phyloP scores from a whole-genome alignment of 2,888 invertebrate species.

The Anarsia innoxiella region DNA sequence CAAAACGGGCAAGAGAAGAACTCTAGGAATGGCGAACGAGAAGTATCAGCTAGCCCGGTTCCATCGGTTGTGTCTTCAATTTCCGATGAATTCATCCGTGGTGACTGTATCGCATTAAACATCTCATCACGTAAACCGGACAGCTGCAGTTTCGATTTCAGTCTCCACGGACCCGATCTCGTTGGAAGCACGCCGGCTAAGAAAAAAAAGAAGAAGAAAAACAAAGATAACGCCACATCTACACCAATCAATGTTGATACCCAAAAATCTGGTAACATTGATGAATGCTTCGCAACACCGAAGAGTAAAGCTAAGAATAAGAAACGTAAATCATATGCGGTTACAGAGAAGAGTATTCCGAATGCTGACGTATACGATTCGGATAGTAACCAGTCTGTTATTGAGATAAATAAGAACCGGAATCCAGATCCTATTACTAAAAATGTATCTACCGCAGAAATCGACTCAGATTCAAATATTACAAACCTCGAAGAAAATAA shows the following conservation, averaged over 20 bases:
- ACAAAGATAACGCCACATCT: conserved; percentile 45
- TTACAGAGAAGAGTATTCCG: conserved; percentile 49
- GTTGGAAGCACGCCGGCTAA: conserved; percentile 46
- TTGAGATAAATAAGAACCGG: conserved; percentile 36
- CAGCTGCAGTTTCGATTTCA: conserved; percentile 64
- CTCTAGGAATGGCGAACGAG: conserved; percentile 30
- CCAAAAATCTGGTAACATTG: conserved; percentile 25
- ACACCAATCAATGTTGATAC: conserved; percentile 32
- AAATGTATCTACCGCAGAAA: conserved; percentile 61
- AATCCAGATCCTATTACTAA: conserved; percentile 49
- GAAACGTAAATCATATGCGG: conserved; percentile 52
- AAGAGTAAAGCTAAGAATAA: conserved; percentile 65
- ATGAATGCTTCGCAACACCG: conserved; percentile 64
- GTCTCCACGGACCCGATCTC: conserved; percentile 64
- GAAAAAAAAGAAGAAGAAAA: conserved; percentile 60
- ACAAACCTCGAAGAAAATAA: too few species aligned
- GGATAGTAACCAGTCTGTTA: conserved; percentile 67
- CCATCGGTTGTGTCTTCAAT: conserved; percentile 67
- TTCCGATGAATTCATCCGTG: conserved; percentile 67
- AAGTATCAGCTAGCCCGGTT: conserved; percentile 56
- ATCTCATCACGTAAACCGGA: conserved; percentile 55
- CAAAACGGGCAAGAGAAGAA: conserved; percentile 25
- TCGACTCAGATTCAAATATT: conserved; percentile 74
- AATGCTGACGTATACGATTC: conserved; percentile 74
- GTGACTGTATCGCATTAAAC: conserved; percentile 66